phyloP scores from a whole-genome alignment of 2,797 vertebrate genomes.

The Fistularia tabacaria region DNA sequence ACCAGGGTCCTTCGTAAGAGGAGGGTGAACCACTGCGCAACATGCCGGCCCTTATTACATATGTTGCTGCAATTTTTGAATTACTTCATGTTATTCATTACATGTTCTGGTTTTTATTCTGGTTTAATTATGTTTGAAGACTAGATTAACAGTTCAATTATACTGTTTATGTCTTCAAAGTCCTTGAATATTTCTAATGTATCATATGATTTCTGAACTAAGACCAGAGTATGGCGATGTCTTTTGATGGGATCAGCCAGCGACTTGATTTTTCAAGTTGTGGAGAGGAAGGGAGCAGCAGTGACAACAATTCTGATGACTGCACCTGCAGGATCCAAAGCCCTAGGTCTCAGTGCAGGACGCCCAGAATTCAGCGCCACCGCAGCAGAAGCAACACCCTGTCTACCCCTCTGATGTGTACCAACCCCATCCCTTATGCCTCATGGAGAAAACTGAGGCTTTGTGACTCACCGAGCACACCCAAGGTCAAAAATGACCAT shows the following conservation, averaged over 20 bases:
- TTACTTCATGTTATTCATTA: too few relatives aligned
- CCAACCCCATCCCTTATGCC: slow-evolving; percentile 76
- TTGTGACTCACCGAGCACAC: slow-evolving; percentile 83
- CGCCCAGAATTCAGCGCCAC: slow-evolving; percentile 47
- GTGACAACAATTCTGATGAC: slow-evolving; percentile 70
- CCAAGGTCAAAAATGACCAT: slow-evolving; percentile 76
- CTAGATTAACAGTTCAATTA: too few relatives aligned
- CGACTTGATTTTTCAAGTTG: slow-evolving; percentile 80
- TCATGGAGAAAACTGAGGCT: slow-evolving; percentile 79
- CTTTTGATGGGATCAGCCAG: slow-evolving; percentile 69
- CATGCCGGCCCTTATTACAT: too few relatives aligned
- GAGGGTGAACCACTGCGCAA: too few relatives aligned
- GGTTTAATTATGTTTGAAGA: too few relatives aligned
- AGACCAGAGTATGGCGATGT: slow-evolving; percentile 51
- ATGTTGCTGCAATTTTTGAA: too few relatives aligned
- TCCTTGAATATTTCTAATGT: neutral
- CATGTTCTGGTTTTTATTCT: too few relatives aligned
- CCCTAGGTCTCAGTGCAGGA: slow-evolving; percentile 47
- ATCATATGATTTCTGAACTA: neutral
- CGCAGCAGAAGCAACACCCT: slow-evolving; percentile 34
- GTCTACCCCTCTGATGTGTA: slow-evolving; percentile 52
- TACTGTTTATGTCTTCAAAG: too few relatives aligned
- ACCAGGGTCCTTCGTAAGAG: too few relatives aligned
- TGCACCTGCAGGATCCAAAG: slow-evolving; percentile 25
- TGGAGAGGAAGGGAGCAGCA: slow-evolving; percentile 67